A percentile compares a stretch with the other conserved stretches of the same genome.
Conservation (phyloP, 1,140 invertebrate genomes). For the Drosophila sp. region DNA sequence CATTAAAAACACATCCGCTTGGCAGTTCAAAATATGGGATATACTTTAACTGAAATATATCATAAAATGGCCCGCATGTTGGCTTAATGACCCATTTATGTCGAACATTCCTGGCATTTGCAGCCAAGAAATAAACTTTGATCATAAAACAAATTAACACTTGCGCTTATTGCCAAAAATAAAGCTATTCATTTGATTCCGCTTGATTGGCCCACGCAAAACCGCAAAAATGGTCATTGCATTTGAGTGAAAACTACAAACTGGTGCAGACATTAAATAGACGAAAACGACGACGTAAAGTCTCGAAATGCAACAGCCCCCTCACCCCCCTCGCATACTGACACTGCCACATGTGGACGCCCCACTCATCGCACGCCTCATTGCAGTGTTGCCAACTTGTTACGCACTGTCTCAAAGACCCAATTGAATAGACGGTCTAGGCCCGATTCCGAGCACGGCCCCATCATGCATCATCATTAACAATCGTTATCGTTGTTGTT, state of each 20-base stretch:
- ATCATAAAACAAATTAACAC: constrained; percentile 57
- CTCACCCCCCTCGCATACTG: background rate
- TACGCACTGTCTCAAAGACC: constrained; percentile 43
- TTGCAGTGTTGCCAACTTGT: constrained; percentile 49
- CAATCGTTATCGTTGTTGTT: constrained; percentile 25
- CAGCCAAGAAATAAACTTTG: constrained; percentile 32
- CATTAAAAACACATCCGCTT: no score
- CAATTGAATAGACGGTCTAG: constrained; percentile 30
- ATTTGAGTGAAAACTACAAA: constrained; percentile 19
- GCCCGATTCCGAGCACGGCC: constrained; percentile 5
- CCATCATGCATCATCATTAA: constrained; percentile 57
- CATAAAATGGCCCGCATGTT: constrained; percentile 23
- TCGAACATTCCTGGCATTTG: background rate
- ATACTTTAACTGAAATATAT: constrained; percentile 8
- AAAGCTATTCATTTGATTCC: constrained; percentile 38
- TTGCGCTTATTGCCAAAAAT: constrained; percentile 48
- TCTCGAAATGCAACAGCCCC: constrained; percentile 38
- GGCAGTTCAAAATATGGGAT: no score
- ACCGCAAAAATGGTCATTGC: constrained; percentile 33
- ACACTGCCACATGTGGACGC: background rate
- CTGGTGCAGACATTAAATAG: constrained; percentile 50
- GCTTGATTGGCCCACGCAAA: constrained; percentile 35
- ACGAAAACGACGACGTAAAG: constrained; percentile 43
- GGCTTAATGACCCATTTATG: constrained; percentile 37
- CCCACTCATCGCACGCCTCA: constrained; percentile 23